These are phyloP conservation scores for Drosophila kanekoi DNA, from an alignment of 2,888 invertebrate genomes.

Conservation along the genomic window DNA sequence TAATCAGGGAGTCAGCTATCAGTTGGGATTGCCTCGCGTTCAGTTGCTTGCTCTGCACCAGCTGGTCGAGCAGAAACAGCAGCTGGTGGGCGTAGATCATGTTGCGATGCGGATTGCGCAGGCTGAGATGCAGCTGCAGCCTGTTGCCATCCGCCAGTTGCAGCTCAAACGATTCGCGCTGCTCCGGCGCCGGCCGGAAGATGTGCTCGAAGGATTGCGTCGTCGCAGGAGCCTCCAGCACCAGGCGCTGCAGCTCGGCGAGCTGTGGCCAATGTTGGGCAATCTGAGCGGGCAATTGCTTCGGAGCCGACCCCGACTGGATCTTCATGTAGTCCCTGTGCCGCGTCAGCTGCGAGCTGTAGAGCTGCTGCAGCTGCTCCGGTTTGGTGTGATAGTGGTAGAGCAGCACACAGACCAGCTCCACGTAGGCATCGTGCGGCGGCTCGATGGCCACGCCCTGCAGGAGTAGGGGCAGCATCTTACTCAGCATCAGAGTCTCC, in stretches of 20 bases:
- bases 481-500: constrained; percentile 82
- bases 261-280: constrained; percentile 62
- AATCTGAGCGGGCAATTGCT: constrained; percentile 23
- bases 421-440: constrained; percentile 84
- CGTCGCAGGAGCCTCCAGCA: constrained; percentile 41
- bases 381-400: constrained; percentile 82
- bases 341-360: constrained; percentile 51
- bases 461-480: constrained; percentile 82
- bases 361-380: constrained; percentile 65
- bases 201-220: constrained; percentile 61
- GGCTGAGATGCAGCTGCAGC: constrained; percentile 52
- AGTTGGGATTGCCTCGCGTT: constrained; percentile 62
- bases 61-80: constrained; percentile 72
- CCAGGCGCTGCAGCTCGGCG: constrained; percentile 57
- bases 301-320: constrained; percentile 47
- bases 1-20: constrained; percentile 72
- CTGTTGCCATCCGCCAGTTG: constrained; percentile 69
- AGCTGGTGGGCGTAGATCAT: constrained; percentile 81
- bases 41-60: constrained; percentile 61
- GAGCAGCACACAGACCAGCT: constrained; percentile 82
- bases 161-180: constrained; percentile 50
- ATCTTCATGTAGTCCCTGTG: constrained; percentile 65
- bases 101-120: constrained; percentile 76
- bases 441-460: constrained; percentile 78
- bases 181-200: constrained; percentile 8